Evolutionary conservation across 2,797 vertebrate genomes (phyloP).

Genomic region (Trachurus trachurus): DNA sequence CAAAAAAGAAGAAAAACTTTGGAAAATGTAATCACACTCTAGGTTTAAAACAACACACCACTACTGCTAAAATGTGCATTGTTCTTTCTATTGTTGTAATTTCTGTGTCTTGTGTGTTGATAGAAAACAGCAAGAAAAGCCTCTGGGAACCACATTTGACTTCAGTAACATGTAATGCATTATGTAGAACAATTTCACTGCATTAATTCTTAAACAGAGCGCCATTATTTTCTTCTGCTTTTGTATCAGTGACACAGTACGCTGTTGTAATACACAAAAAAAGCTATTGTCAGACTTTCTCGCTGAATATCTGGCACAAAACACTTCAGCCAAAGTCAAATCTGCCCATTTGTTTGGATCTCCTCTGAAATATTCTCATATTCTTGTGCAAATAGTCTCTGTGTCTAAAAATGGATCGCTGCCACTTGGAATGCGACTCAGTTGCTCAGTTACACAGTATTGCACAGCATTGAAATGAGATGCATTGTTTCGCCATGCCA

Average conservation of each 20-base stretch:
- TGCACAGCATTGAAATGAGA: slow-evolving; percentile 71
- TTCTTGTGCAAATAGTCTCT: slow-evolving; percentile 52
- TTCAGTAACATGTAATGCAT: slow-evolving; percentile 31
- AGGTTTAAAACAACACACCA: not conserved
- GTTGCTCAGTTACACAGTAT: slow-evolving; percentile 62
- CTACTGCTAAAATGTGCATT: not conserved
- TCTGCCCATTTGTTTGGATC: slow-evolving; percentile 44
- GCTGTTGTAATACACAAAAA: slow-evolving; percentile 14
- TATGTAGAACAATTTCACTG: not conserved
- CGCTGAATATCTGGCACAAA: slow-evolving; percentile 24
- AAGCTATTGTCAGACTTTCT: slow-evolving; percentile 13
- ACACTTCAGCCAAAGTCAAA: slow-evolving; percentile 47
- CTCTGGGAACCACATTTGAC: slow-evolving; percentile 1
- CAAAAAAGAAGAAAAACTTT: not conserved
- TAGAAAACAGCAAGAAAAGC: not conserved
- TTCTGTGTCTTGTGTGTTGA: slow-evolving; percentile 4
- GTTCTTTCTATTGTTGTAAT: not conserved
- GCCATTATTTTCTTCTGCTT: slow-evolving; percentile 23
- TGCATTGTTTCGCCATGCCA: slow-evolving; percentile 74
- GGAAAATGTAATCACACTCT: not conserved
- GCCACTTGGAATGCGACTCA: slow-evolving; percentile 69
- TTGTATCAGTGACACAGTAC: slow-evolving; percentile 34
- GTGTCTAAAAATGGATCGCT: slow-evolving; percentile 64
- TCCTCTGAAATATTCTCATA: slow-evolving; percentile 42
- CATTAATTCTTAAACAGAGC: slow-evolving; percentile 18